phyloP scores from a whole-genome alignment of 2,888 invertebrate genomes.

The Cryptocephalus primarius region DNA sequence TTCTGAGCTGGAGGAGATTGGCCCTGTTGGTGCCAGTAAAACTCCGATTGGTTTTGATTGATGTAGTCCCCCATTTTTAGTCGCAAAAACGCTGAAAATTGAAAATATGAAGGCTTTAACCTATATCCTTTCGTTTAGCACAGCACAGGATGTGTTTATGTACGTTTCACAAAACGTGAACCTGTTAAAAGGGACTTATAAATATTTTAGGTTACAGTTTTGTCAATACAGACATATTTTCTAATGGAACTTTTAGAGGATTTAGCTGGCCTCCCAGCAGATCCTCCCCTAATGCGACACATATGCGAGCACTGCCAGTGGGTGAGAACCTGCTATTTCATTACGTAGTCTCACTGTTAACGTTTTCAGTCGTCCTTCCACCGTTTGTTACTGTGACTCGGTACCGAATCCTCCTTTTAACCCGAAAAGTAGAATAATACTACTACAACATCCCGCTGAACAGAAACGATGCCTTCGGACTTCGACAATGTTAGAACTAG shows the following conservation, averaged over 20 bases:
- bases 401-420: conserved; percentile 59
- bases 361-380: conserved; percentile 59
- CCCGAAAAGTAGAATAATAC: conserved; percentile 61
- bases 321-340: conserved; percentile 43
- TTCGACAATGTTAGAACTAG: conserved; percentile 77
- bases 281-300: conserved; percentile 63
- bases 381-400: conserved; percentile 85
- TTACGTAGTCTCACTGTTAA: background rate
- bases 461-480: conserved; percentile 81
- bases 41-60: conserved; percentile 16
- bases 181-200: too few relatives aligned
- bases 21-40: conserved; percentile 20
- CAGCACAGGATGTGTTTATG: too few relatives aligned
- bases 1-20: conserved; percentile 12
- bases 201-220: too few relatives aligned
- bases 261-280: conserved; percentile 60
- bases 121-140: too few relatives aligned
- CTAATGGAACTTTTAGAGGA: conserved; percentile 52
- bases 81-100: too few relatives aligned
- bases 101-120: too few relatives aligned
- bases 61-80: conserved; percentile 20
- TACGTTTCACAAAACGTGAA: too few relatives aligned
- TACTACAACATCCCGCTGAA: conserved; percentile 90
- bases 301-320: conserved; percentile 67
- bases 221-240: too few relatives aligned